Evolutionary conservation across 2,113 vertebrate species (phyloP), one percentile per base, ranked within the genome.

Genomic region (Gorsachius goisagi): DNA sequence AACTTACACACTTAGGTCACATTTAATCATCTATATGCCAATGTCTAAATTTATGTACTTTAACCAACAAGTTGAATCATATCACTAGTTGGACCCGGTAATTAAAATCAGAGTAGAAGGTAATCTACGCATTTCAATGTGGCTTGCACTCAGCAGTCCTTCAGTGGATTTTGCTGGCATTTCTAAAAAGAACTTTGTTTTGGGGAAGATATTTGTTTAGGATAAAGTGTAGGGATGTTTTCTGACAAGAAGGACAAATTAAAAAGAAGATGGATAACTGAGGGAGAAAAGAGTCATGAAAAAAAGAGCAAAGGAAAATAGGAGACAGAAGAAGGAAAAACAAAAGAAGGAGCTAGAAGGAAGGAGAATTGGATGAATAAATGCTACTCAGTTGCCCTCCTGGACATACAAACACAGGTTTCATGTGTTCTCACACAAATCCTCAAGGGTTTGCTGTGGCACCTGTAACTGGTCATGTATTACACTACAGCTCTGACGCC

Each of bases 181-280:
- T 89, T 89, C 35, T 69, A 18, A 19, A 83, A 62, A 45, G 4
- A 53, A 22, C 60, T 20, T 64, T 87, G 8, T n/a, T 67, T 89
- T 19, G 26, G 14, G 6, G 39, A 90, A 69, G 9, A 4, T 32
- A 14, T 33, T 83, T 52, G 8, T 30, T 67, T 67, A 39, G 15
- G 30, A 17, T 8, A 49, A 55, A 67, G 2, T 0, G 0, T 9
- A 39, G 6, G 12, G 8, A 76, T 41, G 15, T 0, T 56, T 87
- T 87, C 35, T 75, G 22, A 41, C 7, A 63, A 49, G 4, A 62
- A 47, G 3, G 8, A 41, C 4, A 53, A 53, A 60, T 19, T 0
- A 14, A 50, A 75, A 16, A 1, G 2, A 50, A 15, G 5, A 6
- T 55, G 13, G 24, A 89, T 30, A 53, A 47, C 2, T 15, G 12